Base-by-base conservation (phyloP, 1,140 invertebrate species). In the Rhopalosiphum maidis region DNA sequence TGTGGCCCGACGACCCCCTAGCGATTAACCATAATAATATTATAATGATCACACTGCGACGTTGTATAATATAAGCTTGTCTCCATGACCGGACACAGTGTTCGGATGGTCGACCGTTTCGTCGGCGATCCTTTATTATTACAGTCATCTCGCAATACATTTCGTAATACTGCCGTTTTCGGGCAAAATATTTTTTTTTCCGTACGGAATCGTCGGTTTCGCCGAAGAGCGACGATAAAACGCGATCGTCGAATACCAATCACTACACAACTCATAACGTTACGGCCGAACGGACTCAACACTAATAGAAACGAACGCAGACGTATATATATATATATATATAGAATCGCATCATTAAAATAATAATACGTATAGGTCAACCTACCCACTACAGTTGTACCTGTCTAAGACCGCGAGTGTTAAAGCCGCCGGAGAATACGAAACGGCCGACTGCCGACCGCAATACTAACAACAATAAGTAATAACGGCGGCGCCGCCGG, bases 21-120 rank as follows among this genome's bases (percentile, higher is more conserved):
- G n/a, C 15, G 60, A 77, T 77, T 77, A 77, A 77, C 60, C n/a
- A 68, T 77, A 77, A 77, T n/a, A 77, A 77, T 77, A 77, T 77
- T 77, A 77, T 77, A 77, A 77, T n/a, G 30, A n/a, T n/a, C n/a
- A 77, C 60, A 35, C 30, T 15, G n/a, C 15, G n/a, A n/a, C 3
- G 11, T 18, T 0, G 11, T 60, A 30, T 9, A 9, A 30, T 60
- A 41, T 41, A n/a, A n/a, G 15, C 30, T n/a, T n/a, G 11, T 77
- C 3, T 77, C 30, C 15, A n/a, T n/a, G n/a, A 77, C 30, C 60
- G 30, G n/a, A 77, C 60, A 15, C 3, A 77, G 60, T 15, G 15
- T 77, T 77, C 30, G 15, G 60, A n/a, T 30, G 60, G 60, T n/a
- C 60, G 30, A n/a, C 15, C 15, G 15, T 77, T 77, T 77, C 60